Base-by-base conservation (phyloP, 1,140 invertebrate genomes). In the Drosophila bifasciata region DNA sequence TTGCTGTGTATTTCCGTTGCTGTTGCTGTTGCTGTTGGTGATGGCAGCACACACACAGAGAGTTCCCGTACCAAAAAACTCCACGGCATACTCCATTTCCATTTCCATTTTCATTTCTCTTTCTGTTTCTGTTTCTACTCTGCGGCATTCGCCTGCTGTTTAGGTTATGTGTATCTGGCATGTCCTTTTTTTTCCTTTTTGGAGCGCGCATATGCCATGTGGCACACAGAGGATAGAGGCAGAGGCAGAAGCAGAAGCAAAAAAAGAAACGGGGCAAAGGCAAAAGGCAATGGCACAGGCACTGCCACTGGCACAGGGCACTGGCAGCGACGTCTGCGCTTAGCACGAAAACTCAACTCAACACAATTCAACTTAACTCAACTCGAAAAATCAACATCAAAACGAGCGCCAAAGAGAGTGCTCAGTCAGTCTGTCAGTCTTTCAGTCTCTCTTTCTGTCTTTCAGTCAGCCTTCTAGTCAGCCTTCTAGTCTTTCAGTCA, bases 81-180 rank as follows among this genome's bases (percentile, higher is more conserved):
- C 36, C 23, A 23, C 16, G n/a, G 28, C 5, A 21, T 56, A 69
- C 62, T 64, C 62, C 62, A 68, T 4, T 4, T 21, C 19, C 19
- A 9, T 28, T 28, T 8, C 28, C 9, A 7, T 28, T 28, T 28
- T 8, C 9, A 2, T 3, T 9, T 28, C 8, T 28, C 5, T 8
- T 32, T 8, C 28, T 32, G 28, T 9, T 32, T 32, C 32, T 36
- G 11, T 11, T 13, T 11, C 32, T 13, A 11, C 63, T 69, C 58
- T 70, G 63, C 57, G 73, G 55, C 53, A 53, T 52, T 69, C 55
- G 72, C 72, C 73, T 76, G 72, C 72, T 76, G 73, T 76, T 76
- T 76, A 76, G 62, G 72, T 69, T 76, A 76, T 76, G 73, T 73
- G 75, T 79, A 85, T 76, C 72, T 85, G 81, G 61, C 76, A 74